phyloP scores from a whole-genome alignment of 2,888 invertebrate genomes.

The Keiferia lycopersicella region DNA sequence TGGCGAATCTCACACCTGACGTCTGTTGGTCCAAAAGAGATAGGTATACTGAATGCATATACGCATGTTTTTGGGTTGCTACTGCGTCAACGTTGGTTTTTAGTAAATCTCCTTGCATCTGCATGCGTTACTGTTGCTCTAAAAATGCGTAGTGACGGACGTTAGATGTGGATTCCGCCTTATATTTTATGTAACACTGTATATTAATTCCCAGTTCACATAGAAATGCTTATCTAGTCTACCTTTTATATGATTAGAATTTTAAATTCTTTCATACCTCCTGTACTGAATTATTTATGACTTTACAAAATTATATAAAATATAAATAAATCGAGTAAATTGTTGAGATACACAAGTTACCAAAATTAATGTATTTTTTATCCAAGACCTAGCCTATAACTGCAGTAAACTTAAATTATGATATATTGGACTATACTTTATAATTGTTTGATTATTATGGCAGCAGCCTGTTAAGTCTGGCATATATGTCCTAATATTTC shows the following conservation, averaged over 20 bases:
- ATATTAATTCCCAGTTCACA: not conserved
- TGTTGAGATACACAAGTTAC: slow-evolving; percentile 2
- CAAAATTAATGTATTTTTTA: not conserved
- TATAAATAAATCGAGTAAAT: not conserved
- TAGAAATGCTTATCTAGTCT: slow-evolving; percentile 27
- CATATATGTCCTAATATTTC: not conserved
- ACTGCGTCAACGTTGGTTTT: too few species aligned
- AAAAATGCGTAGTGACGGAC: too few species aligned
- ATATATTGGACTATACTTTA: not conserved
- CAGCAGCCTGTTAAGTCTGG: not conserved
- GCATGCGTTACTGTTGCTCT: too few species aligned
- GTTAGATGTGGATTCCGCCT: not conserved
- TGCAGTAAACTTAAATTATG: not conserved
- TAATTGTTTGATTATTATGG: slow-evolving; percentile 16
- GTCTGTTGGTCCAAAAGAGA: too few species aligned
- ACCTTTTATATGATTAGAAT: not conserved
- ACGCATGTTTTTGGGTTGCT: too few species aligned
- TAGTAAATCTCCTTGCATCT: too few species aligned
- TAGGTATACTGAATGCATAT: too few species aligned
- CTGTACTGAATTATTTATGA: not conserved
- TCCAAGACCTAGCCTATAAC: not conserved
- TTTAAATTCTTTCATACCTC: slow-evolving; percentile 1
- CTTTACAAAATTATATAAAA: not conserved
- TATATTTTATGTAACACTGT: not conserved
- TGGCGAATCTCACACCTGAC: too few species aligned